Percentiles rank a stretch among this genome's conserved stretches.
Conservation (phyloP, 2,888 invertebrate species). For the Drosophila recens region DNA sequence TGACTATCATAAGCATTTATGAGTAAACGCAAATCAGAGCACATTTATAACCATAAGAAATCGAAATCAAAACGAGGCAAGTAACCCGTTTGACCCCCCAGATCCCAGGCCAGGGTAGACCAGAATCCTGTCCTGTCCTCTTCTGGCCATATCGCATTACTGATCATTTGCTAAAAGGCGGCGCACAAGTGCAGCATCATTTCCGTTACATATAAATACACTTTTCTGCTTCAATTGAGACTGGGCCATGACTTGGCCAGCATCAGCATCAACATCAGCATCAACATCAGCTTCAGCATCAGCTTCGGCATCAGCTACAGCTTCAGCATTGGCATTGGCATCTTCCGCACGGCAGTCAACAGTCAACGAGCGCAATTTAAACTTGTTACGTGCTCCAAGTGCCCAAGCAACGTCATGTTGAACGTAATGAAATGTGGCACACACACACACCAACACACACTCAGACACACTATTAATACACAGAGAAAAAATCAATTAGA, state of each 20-base stretch:
- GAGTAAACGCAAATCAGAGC: constrained; percentile 62
- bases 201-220: constrained; percentile 80
- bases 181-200: constrained; percentile 78
- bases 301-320: too few relatives aligned
- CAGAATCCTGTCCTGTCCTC: background rate
- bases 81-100: constrained; percentile 54
- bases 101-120: background rate
- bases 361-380: constrained; percentile 80
- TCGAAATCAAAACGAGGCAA: constrained; percentile 45
- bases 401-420: constrained; percentile 69
- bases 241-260: constrained; percentile 68
- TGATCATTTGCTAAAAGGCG: constrained; percentile 68
- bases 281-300: constrained; percentile 17
- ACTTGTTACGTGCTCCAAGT: constrained; percentile 77
- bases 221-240: constrained; percentile 77
- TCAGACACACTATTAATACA: constrained; percentile 12
- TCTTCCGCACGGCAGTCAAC: constrained; percentile 77
- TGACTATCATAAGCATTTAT: constrained; percentile 66
- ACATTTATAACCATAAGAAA: constrained; percentile 45
- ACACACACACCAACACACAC: constrained; percentile 40
- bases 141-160: constrained; percentile 51
- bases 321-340: too few relatives aligned
- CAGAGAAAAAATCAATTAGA: too few relatives aligned
- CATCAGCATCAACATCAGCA: constrained; percentile 31
- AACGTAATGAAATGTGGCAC: constrained; percentile 75